Conservation (phyloP, 2,797 vertebrate genomes). For the Scolopax rusticola region DNA sequence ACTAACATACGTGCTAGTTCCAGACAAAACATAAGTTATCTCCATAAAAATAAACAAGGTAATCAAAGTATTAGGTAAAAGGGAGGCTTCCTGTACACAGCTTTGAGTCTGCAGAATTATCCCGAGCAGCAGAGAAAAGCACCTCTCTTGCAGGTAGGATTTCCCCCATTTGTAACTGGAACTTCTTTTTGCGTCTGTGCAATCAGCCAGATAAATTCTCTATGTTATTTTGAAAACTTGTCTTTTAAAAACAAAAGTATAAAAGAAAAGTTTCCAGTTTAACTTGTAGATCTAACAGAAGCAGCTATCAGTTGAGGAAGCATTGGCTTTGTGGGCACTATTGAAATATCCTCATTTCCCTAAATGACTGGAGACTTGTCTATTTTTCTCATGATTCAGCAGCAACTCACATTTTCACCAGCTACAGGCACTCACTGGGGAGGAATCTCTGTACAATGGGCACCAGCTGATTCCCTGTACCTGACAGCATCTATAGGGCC, state of each 20-base stretch:
- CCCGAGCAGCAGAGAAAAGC: background rate
- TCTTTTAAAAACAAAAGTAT: slow-evolving; percentile 37
- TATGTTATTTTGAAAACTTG: slow-evolving; percentile 3
- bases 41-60: background rate
- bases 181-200: background rate
- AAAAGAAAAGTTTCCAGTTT: background rate
- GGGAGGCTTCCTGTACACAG: background rate
- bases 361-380: background rate
- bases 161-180: background rate
- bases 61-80: background rate
- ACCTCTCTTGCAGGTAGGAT: background rate
- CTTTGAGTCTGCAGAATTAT: background rate
- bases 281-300: background rate
- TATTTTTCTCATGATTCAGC: background rate
- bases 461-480: background rate
- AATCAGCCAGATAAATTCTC: slow-evolving; percentile 26
- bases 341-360: background rate
- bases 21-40: slow-evolving; percentile 23
- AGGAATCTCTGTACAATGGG: background rate
- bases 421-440: accelerated
- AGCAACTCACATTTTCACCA: background rate
- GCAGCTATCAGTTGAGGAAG: background rate
- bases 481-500: background rate
- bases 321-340: background rate
- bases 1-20: background rate